Conservation (phyloP, 1,140 invertebrate species). For the Panulirus ornatus region DNA sequence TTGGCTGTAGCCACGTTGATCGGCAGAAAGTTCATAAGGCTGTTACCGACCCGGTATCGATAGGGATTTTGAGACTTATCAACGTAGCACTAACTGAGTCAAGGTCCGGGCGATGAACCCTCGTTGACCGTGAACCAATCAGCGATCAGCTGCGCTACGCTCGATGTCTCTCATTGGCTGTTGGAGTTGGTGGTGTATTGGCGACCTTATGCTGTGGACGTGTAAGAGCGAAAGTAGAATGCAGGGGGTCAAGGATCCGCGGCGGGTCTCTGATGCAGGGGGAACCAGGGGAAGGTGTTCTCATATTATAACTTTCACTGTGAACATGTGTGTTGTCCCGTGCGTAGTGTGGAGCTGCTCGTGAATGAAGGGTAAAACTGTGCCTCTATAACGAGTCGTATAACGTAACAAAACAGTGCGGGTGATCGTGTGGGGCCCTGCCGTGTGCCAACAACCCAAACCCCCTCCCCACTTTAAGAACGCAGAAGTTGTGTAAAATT, state of each 20-base stretch:
- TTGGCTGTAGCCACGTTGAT: slow-evolving; percentile 61
- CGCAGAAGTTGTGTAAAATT: not conserved
- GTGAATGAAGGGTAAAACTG: slow-evolving; percentile 50
- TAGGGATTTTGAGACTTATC: slow-evolving; percentile 52
- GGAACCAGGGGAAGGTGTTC: slow-evolving; percentile 49
- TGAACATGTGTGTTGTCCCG: slow-evolving; percentile 66
- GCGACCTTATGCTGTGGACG: slow-evolving; percentile 37
- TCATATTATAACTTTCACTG: slow-evolving; percentile 70
- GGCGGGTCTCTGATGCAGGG: slow-evolving; percentile 39
- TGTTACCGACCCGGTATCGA: not conserved
- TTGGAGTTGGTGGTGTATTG: slow-evolving; percentile 21
- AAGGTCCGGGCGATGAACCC: slow-evolving; percentile 71
- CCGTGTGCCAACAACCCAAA: not conserved
- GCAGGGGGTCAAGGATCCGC: slow-evolving; percentile 55
- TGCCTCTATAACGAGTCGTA: not conserved
- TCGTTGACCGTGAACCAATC: slow-evolving; percentile 69
- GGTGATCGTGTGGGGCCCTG: slow-evolving; percentile 29
- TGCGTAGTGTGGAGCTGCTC: slow-evolving; percentile 35
- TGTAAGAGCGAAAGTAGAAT: slow-evolving; percentile 63
- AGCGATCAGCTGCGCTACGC: slow-evolving; percentile 68
- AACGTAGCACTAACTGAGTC: slow-evolving; percentile 65
- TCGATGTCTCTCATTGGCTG: slow-evolving; percentile 61
- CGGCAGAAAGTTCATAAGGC: not conserved
- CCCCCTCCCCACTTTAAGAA: no score
- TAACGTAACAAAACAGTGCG: not conserved